Base-by-base conservation (phyloP, 2,797 vertebrate species). In the Thalassophryne amazonica region DNA sequence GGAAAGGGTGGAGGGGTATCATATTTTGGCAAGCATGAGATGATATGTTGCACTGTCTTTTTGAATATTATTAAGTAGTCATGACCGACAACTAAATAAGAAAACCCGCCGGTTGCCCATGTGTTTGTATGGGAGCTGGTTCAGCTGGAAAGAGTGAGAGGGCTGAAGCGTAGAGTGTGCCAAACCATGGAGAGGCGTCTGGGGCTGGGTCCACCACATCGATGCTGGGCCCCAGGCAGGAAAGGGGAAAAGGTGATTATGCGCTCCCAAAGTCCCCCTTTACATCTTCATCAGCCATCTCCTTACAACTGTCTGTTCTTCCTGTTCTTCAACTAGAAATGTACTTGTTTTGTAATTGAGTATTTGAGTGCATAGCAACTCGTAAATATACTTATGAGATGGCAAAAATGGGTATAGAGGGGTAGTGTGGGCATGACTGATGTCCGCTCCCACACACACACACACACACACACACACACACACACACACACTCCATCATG, bases 151-250 rank as follows among this genome's bases (percentile, higher is more conserved):
- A 81, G 68, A 80, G 75, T 77, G 76, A 84, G 80, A 80, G 68
- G 75, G 51, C 64, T 81, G 65, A 78, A 81, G 73, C 42, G 47
- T 46, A 38, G 46, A 54, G 62, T 16, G 47, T 78, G 88, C 86
- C 88, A 91, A 90, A 89, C 89, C 86, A 85, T 52, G 76, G 78
- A 88, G 83, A 77, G 83, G 81, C 75, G 82, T 87, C 86, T 88
- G 76, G 81, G 78, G 81, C 82, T 86, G 76, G 80, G 77, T 84
- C 81, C 86, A 84, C 88, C 86, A 75, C 87, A 89, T 87, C 78
- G 76, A 84, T 86, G 47, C 75, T 72, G 78, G 84, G 82, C 76
- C 75, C 79, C 80, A 78, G 77, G 77, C 80, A 64, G 69, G 61
- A 76, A 49, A 69, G 73, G 70, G 65, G 64, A 58, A 48, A 61